phyloP scores from a whole-genome alignment of 2,888 invertebrate genomes.

The Euzophera pinguis region DNA sequence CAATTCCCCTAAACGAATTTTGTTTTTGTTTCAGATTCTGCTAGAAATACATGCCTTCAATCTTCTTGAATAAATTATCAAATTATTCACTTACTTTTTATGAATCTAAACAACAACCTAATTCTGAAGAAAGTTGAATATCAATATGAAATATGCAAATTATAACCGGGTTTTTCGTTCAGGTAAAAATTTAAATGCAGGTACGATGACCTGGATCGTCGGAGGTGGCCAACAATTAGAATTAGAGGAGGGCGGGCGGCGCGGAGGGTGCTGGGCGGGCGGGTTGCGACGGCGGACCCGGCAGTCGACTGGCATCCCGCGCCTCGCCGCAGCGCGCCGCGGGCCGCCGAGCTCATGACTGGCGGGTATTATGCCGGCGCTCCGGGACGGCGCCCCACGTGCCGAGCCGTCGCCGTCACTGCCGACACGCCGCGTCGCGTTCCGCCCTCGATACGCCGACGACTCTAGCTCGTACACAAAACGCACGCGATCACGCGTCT shows the following conservation, averaged over 20 bases:
- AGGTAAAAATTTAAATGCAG: constrained; percentile 57
- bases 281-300: constrained; percentile 36
- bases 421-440: constrained; percentile 39
- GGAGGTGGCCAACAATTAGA: constrained; percentile 71
- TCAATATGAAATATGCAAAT: constrained; percentile 62
- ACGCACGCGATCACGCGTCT: constrained; percentile 61
- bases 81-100: constrained; percentile 59
- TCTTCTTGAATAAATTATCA: constrained; percentile 45
- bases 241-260: constrained; percentile 50
- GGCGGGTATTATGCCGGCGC: constrained; percentile 67
- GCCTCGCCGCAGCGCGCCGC: constrained; percentile 24
- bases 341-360: constrained; percentile 35
- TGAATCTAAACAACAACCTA: constrained; percentile 43
- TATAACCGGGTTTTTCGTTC: constrained; percentile 46
- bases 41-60: constrained; percentile 26
- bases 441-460: constrained; percentile 29
- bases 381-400: constrained; percentile 56
- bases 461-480: constrained; percentile 44
- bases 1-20: constrained; percentile 2
- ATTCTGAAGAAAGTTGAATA: constrained; percentile 50
- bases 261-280: constrained; percentile 34
- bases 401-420: constrained; percentile 52
- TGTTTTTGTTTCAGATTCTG: constrained; percentile 28
- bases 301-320: constrained; percentile 44
- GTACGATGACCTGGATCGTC: constrained; percentile 71